Percentiles rank a stretch among this genome's conserved stretches.
Conservation (phyloP, 2,888 invertebrate species). For the Marasmarcha lunaedactyla region DNA sequence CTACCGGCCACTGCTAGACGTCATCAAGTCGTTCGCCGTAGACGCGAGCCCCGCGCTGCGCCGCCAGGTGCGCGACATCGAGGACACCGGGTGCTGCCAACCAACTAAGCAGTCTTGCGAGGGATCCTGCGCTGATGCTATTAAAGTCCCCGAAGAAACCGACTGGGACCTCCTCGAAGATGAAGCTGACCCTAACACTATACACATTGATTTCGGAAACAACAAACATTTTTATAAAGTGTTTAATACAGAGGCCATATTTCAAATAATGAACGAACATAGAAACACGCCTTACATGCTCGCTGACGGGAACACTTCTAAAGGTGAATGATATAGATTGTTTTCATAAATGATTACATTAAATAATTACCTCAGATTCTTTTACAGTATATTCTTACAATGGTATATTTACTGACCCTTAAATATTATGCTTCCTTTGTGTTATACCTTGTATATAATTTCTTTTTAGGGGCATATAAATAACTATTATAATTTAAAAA, state of each 20-base stretch:
- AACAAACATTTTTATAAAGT: slow-evolving; percentile 56
- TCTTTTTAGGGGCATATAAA: too few species aligned
- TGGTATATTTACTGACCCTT: too few species aligned
- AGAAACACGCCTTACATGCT: slow-evolving; percentile 64
- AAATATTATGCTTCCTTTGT: too few species aligned
- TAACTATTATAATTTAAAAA: too few species aligned
- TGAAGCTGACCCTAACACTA: slow-evolving; percentile 20
- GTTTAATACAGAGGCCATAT: slow-evolving; percentile 49
- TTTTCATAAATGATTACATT: too few species aligned
- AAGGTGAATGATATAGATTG: too few species aligned
- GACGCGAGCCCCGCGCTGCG: slow-evolving; percentile 64
- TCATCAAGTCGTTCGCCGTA: slow-evolving; percentile 79
- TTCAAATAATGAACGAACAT: slow-evolving; percentile 45
- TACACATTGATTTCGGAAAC: slow-evolving; percentile 57
- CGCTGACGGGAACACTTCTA: slow-evolving; percentile 78
- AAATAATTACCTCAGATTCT: too few species aligned
- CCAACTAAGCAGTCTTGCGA: slow-evolving; percentile 14
- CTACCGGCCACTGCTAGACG: slow-evolving; percentile 81
- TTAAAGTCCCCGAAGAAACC: slow-evolving; percentile 27
- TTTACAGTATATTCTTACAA: too few species aligned
- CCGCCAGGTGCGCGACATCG: slow-evolving; percentile 60
- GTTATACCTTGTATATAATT: too few species aligned
- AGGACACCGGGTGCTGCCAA: slow-evolving; percentile 34
- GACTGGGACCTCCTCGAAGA: slow-evolving; percentile 36
- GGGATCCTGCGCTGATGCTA: slow-evolving; percentile 7